Conservation (phyloP, 2,888 invertebrate genomes). For the Philonicus albiceps region DNA sequence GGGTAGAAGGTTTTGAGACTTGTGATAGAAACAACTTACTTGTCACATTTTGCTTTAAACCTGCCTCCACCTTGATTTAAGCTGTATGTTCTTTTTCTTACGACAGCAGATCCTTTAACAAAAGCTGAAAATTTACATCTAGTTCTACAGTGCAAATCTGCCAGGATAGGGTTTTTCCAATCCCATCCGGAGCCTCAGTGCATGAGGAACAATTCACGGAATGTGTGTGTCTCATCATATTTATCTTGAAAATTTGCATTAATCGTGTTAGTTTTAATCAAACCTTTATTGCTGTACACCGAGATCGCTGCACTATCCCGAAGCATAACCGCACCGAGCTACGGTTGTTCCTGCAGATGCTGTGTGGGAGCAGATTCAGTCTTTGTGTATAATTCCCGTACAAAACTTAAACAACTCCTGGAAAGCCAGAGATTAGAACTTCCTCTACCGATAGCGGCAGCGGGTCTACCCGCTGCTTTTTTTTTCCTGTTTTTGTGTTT, state of each 20-base stretch:
- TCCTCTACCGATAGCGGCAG: conserved; percentile 1
- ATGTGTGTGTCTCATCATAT: neutral
- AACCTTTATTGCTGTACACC: conserved; percentile 19
- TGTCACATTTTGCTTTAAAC: neutral
- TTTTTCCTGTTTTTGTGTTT: neutral
- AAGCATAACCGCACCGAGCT: neutral
- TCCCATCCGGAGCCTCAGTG: neutral
- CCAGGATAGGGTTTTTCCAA: neutral
- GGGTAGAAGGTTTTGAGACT: neutral
- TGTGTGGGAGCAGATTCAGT: neutral
- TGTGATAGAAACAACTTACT: neutral
- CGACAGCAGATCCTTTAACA: neutral
- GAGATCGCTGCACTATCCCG: neutral
- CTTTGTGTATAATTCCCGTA: conserved; percentile 8
- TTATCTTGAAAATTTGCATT: conserved; percentile 38
- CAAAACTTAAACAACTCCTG: conserved; percentile 34
- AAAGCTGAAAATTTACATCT: conserved; percentile 9
- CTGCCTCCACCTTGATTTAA: neutral
- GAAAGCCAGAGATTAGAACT: conserved; percentile 34
- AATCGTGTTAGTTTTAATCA: conserved; percentile 39
- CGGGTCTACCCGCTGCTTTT: neutral
- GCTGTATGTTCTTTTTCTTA: neutral
- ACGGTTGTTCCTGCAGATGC: neutral
- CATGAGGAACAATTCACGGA: neutral
- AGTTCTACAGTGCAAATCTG: neutral